phyloP scores from a whole-genome alignment of 2,888 invertebrate species.

The Leucania comma region DNA sequence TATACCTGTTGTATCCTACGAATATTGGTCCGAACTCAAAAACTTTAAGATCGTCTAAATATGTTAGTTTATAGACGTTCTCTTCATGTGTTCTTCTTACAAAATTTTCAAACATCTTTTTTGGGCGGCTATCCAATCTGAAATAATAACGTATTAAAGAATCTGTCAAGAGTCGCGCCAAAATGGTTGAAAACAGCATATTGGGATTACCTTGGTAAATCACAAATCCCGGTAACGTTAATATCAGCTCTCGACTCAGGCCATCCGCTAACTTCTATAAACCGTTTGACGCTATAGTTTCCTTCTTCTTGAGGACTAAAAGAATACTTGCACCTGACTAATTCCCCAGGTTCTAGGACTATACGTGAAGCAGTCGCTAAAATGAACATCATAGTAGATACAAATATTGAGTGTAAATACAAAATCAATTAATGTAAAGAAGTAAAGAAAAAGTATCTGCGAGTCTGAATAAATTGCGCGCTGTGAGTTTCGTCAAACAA shows the following conservation, averaged over 20 bases:
- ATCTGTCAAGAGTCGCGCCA: background rate
- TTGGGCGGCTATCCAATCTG: constrained; percentile 86
- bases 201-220: constrained; percentile 81
- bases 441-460: too few relatives aligned
- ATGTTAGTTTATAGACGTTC: constrained; percentile 82
- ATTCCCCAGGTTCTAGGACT: constrained; percentile 82
- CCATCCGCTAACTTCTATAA: constrained; percentile 86
- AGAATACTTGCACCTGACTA: constrained; percentile 85
- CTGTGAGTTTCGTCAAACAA: background rate
- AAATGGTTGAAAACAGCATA: constrained; percentile 1
- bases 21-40: constrained; percentile 88
- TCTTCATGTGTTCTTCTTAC: constrained; percentile 81
- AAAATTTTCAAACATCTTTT: constrained; percentile 87
- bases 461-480: too few relatives aligned
- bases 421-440: too few relatives aligned
- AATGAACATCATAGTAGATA: constrained; percentile 42
- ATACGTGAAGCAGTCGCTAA: constrained; percentile 75
- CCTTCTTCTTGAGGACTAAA: constrained; percentile 85
- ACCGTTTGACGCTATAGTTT: constrained; percentile 81
- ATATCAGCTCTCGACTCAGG: constrained; percentile 83
- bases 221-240: constrained; percentile 82
- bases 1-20: constrained; percentile 79
- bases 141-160: constrained; percentile 39
- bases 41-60: constrained; percentile 83
- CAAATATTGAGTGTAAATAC: background rate